Base-by-base conservation (phyloP, 2,797 vertebrate species). In the Okamejei kenojei region DNA sequence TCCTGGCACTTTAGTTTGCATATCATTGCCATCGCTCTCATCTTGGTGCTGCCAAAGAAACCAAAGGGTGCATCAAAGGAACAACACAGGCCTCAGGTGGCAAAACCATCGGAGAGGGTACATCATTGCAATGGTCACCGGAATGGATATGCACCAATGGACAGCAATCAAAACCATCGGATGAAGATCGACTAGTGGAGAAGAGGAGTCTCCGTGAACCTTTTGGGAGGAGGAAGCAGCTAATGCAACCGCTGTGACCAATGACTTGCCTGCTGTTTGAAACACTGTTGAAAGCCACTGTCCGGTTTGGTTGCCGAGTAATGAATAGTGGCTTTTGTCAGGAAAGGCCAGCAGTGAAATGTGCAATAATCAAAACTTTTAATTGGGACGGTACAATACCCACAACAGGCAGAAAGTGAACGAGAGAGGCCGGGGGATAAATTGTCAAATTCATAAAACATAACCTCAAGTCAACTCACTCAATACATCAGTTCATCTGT, bases 31-130 rank as follows among this genome's bases (percentile, higher is more conserved):
- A 4, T 73, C 2, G 38, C n/a, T n/a, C 71, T 92, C 11, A 26
- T 92, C 38, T 38, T 92, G 90, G 90, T 92, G 90, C 58, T 92
- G 90, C 90, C 90, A 17, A 73, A 92, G 71, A 76, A 92, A n/a
- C 71, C 90, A 0, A 54, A 38, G 6, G 29, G 71, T 45, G 11
- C 68, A 15, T 38, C 9, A 10, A 74, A 19, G 8, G 71, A 54
- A 45, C 17, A 7, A 29, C n/a, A 73, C 19, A 54, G 68, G 35
- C 71, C 26, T 23, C 65, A 29, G 45, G 68, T 26, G 35, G 29
- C 35, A 1, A 74, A 91, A 29, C 71, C 73, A n/a, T 29, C 23
- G 2, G 38, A 76, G 90, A 92, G 7, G 8, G 29, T 35, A n/a
- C 61, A 88, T 32, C 26, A 88, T 32, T 68, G 84, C 71, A 92